Base-by-base conservation (phyloP, 2,797 vertebrate genomes). In the Lateolabrax maculatus region DNA sequence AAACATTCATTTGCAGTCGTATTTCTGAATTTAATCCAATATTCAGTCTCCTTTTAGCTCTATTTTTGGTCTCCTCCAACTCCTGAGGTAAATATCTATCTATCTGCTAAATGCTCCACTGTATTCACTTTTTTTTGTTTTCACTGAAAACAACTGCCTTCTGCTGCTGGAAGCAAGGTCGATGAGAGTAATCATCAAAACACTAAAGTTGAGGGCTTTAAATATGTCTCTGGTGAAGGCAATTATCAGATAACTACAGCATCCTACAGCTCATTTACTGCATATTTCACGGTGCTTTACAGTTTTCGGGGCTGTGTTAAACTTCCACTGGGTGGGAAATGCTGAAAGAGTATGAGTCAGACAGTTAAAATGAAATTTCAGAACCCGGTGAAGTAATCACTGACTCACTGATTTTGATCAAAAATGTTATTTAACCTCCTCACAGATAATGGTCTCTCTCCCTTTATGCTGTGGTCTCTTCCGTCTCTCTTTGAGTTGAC, bases 381-480 rank as follows among this genome's bases (percentile, higher is more conserved):
- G 63, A 52, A 43, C 39, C 34, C 55, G 4, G 23, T 34, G 52
- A 79, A 56, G 46, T 15, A 64, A 69, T 72, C 27, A 31, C 23
- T 16, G 61, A 67, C 41, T 43, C 58, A 61, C 25, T 63, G 61
- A 79, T 68, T 70, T 37, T 43, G 25, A 66, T 62, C 46, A 21
- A 49, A 64, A 81, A 37, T 7, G 5, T 41, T 23, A 52, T 84
- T 44, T 51, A 34, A 41, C 16, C 2, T 11, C 15, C 29, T 21
- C 39, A 15, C n/a, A 29, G 62, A 75, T 37, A n/a, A 16, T 25
- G 44, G 27, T 36, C 77, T 44, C n/a, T 39, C 57, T 44, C n/a
- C 1, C 44, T 67, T 61, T 41, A 10, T 37, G 52, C 46, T 43
- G 69, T 21, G 41, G n/a, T 46, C 43, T 61, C 62, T 6, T 25